These are phyloP conservation scores for Pseudomyrmex cubaensis DNA, from an alignment of 1,140 invertebrate species.

Conservation along the genomic window DNA sequence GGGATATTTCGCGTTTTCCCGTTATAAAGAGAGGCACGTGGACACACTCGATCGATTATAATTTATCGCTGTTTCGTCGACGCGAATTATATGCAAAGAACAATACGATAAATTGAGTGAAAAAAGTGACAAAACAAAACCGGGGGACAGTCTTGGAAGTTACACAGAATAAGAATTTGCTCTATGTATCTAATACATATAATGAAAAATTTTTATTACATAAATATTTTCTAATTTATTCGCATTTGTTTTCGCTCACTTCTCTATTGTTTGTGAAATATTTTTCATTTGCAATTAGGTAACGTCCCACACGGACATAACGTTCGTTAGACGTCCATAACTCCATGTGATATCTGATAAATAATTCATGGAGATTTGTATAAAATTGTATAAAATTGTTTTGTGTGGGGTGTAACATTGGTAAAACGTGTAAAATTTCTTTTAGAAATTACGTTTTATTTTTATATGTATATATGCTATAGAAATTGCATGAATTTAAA, in stretches of 20 bases:
- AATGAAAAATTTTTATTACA: background rate
- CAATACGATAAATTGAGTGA: too few species aligned
- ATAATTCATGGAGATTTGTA: too few species aligned
- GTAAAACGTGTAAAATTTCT: background rate
- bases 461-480: background rate
- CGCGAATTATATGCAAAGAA: too few species aligned
- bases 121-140: too few species aligned
- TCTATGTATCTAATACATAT: background rate
- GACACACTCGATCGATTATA: background rate
- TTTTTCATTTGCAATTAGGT: background rate
- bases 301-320: too few species aligned
- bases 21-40: background rate
- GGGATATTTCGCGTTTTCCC: conserved; percentile 1
- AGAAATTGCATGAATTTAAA: background rate
- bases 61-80: too few species aligned
- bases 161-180: too few species aligned
- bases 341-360: too few species aligned
- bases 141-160: too few species aligned
- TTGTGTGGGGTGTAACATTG: background rate
- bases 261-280: conserved; percentile 2
- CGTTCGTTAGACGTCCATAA: too few species aligned
- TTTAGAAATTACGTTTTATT: background rate
- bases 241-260: background rate
- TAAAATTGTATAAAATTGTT: too few species aligned
- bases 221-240: conserved; percentile 4